These are phyloP conservation scores for Achatina immaculata DNA, from an alignment of 1,140 invertebrate genomes.

Conservation along the genomic window DNA sequence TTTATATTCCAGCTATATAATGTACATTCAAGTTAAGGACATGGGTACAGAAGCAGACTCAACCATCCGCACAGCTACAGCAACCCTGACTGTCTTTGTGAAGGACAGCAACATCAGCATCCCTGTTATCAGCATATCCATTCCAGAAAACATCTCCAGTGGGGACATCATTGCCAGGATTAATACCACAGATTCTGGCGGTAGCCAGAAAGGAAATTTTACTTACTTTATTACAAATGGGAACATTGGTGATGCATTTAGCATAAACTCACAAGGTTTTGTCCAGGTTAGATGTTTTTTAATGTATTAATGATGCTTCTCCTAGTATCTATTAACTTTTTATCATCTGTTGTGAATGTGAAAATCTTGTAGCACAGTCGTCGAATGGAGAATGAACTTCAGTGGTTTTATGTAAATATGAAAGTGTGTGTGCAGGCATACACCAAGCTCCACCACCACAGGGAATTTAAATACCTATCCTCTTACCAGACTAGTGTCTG, in stretches of 20 bases:
- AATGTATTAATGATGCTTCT: too few relatives aligned
- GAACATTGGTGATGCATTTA: conserved; percentile 49
- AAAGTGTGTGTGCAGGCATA: too few relatives aligned
- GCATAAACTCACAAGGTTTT: conserved; percentile 40
- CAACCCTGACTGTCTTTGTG: conserved; percentile 51
- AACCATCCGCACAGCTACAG: conserved; percentile 44
- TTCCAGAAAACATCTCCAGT: conserved; percentile 51
- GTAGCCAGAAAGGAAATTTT: conserved; percentile 48
- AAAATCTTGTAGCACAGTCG: too few relatives aligned
- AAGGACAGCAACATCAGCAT: conserved; percentile 49
- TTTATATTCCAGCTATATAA: conserved; percentile 45
- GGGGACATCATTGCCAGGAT: conserved; percentile 52
- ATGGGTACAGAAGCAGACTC: conserved; percentile 38
- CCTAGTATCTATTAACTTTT: too few relatives aligned
- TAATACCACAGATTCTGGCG: conserved; percentile 52
- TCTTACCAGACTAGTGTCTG: too few relatives aligned
- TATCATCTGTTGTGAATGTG: too few relatives aligned
- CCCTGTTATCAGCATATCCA: conserved; percentile 45
- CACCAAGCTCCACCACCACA: too few relatives aligned
- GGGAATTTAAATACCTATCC: too few relatives aligned
- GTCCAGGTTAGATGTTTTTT: conserved; percentile 20
- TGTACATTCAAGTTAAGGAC: conserved; percentile 48
- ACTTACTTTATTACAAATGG: conserved; percentile 50
- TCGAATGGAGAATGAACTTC: too few relatives aligned
- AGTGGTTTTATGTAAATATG: too few relatives aligned